phyloP scores from a whole-genome alignment of 1,140 invertebrate genomes.

The Teleogryllus occipitalis region DNA sequence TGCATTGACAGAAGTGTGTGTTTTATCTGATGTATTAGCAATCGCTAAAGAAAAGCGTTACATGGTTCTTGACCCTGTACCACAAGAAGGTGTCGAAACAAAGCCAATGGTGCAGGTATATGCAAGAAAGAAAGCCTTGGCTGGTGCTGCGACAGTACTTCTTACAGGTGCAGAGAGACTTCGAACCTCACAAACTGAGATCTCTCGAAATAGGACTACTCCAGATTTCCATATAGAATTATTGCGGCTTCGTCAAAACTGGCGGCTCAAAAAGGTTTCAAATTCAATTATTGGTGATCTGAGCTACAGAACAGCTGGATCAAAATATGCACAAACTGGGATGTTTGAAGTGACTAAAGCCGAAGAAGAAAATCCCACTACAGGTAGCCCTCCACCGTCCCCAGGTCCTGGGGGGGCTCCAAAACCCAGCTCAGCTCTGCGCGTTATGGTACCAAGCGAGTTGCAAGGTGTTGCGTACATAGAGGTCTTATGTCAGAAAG shows the following conservation, averaged over 20 bases:
- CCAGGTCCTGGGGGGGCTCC: constrained; percentile 20
- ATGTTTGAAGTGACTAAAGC: constrained; percentile 96
- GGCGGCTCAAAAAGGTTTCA: constrained; percentile 90
- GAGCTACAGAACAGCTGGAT: constrained; percentile 82
- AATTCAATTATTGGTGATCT: constrained; percentile 94
- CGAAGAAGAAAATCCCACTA: constrained; percentile 53
- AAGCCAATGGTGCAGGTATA: constrained; percentile 83
- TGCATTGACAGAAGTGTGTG: constrained; percentile 85
- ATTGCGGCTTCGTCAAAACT: constrained; percentile 81
- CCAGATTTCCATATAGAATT: constrained; percentile 91
- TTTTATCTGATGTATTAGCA: constrained; percentile 83
- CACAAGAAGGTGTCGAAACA: constrained; percentile 71
- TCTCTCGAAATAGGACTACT: constrained; percentile 41
- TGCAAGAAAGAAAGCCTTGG: constrained; percentile 84
- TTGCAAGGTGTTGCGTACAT: constrained; percentile 93
- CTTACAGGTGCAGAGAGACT: constrained; percentile 78
- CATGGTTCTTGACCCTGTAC: constrained; percentile 87
- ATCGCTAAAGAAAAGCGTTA: constrained; percentile 91
- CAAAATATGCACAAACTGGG: constrained; percentile 85
- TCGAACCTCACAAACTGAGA: constrained; percentile 67
- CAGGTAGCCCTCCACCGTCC: constrained; percentile 20
- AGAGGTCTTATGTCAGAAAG: constrained; percentile 88
- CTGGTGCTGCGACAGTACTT: constrained; percentile 72
- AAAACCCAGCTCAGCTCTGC: constrained; percentile 67
- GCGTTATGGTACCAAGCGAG: constrained; percentile 87